Evolutionary conservation across 2,113 vertebrate genomes (phyloP).

Genomic region (Circaetus cinerascens): DNA sequence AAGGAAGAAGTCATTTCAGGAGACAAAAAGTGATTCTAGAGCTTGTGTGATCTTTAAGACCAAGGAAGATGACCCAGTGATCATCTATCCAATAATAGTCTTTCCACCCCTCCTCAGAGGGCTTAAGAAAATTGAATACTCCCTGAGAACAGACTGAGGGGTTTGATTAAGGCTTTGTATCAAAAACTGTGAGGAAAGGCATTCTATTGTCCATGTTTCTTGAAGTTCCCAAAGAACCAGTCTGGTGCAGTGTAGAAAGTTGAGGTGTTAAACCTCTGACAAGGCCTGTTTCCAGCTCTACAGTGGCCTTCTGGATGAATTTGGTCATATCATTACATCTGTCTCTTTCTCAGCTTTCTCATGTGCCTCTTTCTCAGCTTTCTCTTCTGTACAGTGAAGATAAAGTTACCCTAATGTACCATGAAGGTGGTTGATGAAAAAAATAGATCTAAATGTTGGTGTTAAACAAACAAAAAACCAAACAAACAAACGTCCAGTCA

Average conservation of each 20-base stretch:
- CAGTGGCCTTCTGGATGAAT: neutral
- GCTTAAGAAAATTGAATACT: neutral
- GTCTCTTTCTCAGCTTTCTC: neutral
- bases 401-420: neutral
- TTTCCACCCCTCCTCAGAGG: neutral
- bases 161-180: neutral
- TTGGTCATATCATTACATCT: neutral
- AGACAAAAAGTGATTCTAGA: neutral
- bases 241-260: neutral
- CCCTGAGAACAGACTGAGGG: fast-evolving
- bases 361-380: neutral
- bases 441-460: neutral
- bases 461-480: neutral
- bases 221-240: neutral
- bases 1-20: neutral
- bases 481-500: neutral
- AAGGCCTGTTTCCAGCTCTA: neutral
- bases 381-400: neutral
- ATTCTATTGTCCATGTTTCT: neutral
- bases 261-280: neutral
- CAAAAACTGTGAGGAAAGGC: neutral
- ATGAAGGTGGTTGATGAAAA: neutral
- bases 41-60: neutral
- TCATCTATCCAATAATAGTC: neutral
- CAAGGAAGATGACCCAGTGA: neutral